Evolutionary conservation across 53 echinoderm and acorn worm genomes (phyloP), one percentile per base, ranked within the genome.

Genomic region (Echinarachnius parma): DNA sequence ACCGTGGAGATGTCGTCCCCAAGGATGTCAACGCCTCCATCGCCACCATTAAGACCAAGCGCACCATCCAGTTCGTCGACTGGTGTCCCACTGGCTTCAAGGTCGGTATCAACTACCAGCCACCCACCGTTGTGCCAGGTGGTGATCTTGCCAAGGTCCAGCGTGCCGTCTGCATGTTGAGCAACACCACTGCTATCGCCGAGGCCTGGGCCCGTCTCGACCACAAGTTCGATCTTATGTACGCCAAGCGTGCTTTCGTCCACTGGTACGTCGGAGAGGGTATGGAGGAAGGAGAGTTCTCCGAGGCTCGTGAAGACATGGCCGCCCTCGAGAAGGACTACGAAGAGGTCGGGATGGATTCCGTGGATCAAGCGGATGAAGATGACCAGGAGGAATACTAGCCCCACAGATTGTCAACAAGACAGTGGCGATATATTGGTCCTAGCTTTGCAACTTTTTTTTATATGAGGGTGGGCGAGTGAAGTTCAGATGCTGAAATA

Each of bases 51-150:
- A 93, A 93, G 84, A 93, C 93, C 83, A 93, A 93, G 67, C 89
- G 93, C 60, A 69, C 86, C 72, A 93, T 93, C 76, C 94, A 93
- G 87, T 93, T 93, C 64, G 94, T 93, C 53, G 94, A 93, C 83
- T 93, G 94, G 94, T 93, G 89, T 64, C 94, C 94, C 62, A 93
- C 94, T 75, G 94, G 94, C 62, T 93, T 93, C 84, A 93, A 93
- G 62, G 86, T 93, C 46, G 94, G 94, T 74, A 93, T 93, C 84
- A 93, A 93, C 94, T 93, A 93, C 86, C 94, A 93, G 74, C 94
- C 94, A 59, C 94, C 94, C 37, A 93, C 94, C 60, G 94, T 89
- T 25, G 94, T 93, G 46, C 94, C 94, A 24, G 94, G 94, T 61
- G 94, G 94, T 75, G 94, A 93, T 83, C 86, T 93, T 58, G 94